Evolutionary conservation across 2,888 invertebrate genomes (phyloP).

Genomic region (Isotomurus palustris): DNA sequence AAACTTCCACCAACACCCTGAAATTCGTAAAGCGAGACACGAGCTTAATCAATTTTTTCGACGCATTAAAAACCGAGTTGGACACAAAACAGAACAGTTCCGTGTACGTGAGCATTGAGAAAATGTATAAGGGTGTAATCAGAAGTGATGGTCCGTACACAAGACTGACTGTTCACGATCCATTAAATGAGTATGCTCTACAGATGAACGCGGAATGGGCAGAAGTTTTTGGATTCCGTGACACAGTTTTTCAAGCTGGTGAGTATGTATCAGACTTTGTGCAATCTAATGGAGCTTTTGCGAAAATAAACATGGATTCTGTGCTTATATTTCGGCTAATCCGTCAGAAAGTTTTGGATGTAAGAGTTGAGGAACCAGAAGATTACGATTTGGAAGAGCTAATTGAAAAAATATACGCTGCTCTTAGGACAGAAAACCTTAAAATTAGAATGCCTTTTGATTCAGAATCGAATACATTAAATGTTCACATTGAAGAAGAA

Average conservation of each 20-base stretch:
- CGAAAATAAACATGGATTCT: background rate
- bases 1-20: too few species aligned
- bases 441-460: background rate
- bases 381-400: background rate
- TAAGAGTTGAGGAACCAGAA: background rate
- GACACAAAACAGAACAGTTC: background rate
- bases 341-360: background rate
- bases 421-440: background rate
- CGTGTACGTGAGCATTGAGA: background rate
- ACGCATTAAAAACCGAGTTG: background rate
- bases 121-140: background rate
- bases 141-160: background rate
- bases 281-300: background rate
- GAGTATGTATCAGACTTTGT: background rate
- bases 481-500: background rate
- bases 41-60: background rate
- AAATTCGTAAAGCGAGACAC: background rate
- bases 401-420: background rate
- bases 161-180: background rate
- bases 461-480: background rate
- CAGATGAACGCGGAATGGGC: background rate
- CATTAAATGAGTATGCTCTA: background rate
- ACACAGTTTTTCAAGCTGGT: background rate
- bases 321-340: background rate
- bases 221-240: background rate